Evolutionary conservation across 37 sponge, comb jelly and placozoan genomes (phyloP), one percentile per base, ranked within the genome.

Genomic region (Tethya wilhelma): DNA sequence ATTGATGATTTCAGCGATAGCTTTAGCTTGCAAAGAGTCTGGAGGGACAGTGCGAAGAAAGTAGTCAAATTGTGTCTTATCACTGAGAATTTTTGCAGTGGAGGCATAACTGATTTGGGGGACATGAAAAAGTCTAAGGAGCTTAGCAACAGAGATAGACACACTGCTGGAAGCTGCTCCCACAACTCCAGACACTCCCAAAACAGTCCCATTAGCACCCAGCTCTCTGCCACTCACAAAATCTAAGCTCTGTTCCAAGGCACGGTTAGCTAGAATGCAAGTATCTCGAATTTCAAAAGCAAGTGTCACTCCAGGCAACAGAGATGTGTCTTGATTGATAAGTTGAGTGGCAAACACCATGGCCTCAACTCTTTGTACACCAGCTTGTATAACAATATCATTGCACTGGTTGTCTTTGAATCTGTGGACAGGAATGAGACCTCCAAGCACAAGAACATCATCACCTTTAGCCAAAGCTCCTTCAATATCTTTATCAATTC

Each of bases 41-140:
- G 95, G 85, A 56, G 95, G 91, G 19, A 91, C 55, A 20, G 88
- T 88, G 28, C 95, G 88, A 38, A 94, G 67, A 78, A 94, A 94
- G 64, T 83, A 94, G 28, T 82, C 78, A 67, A 83, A 94, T 12
- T 83, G 32, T 3, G 69, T 68, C 43, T 79, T 89, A 44, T 94
- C 91, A 44, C 91, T 87, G 32, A 94, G 77, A 7, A 69, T 2
- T 1, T 36, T 42, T 28, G 79, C 65, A 25, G 95, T 87, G 34
- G 91, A 82, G 5, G 85, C 88, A 79, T 91, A 91, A 43, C 88
- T 83, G n/a, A 94, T 75, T 69, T 89, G 91, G 31, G 95, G 91
- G 25, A 94, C 72, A 32, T 80, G 32, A 44, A 91, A 94, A 20
- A 91, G 60, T 19, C 87, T 37, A 4, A 91, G 69, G 28, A 94